phyloP scores from a whole-genome alignment of 1,140 invertebrate genomes.

The Drosophila kepulauana region DNA sequence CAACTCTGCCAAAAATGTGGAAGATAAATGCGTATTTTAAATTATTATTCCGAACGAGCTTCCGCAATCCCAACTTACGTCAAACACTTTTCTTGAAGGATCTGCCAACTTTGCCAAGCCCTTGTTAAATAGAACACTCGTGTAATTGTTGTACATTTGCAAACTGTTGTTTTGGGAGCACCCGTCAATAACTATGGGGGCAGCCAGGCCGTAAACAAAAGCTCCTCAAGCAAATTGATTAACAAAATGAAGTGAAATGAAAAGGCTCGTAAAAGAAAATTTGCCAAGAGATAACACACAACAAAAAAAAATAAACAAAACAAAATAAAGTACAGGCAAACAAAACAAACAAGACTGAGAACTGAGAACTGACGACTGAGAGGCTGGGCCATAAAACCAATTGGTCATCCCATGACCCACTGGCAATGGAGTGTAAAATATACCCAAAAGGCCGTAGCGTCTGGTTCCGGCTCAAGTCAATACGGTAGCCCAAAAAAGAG shows the following conservation, averaged over 20 bases:
- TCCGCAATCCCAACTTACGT: neutral
- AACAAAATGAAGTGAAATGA: conserved; percentile 74
- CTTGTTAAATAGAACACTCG: conserved; percentile 3
- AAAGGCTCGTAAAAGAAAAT: conserved; percentile 71
- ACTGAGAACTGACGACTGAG: neutral
- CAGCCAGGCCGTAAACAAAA: conserved; percentile 23
- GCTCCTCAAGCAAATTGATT: conserved; percentile 61
- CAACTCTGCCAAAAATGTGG: no score
- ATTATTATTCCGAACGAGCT: no score
- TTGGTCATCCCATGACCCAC: conserved; percentile 61
- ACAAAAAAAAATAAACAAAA: conserved; percentile 21
- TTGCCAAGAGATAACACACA: conserved; percentile 46
- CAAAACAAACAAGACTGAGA: conserved; percentile 24
- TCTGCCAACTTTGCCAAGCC: neutral
- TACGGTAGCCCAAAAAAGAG: conserved; percentile 1
- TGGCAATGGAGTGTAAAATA: conserved; percentile 75
- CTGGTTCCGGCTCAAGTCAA: conserved; percentile 38
- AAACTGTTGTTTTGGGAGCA: conserved; percentile 16
- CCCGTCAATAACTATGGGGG: neutral
- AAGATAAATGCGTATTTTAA: no score
- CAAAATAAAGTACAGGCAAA: conserved; percentile 36
- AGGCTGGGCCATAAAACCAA: conserved; percentile 64
- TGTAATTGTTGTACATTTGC: conserved; percentile 9
- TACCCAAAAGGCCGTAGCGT: conserved; percentile 52
- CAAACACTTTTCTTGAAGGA: neutral